Base-by-base conservation (phyloP, 1,140 invertebrate species). In the Tachypleus tridentatus region DNA sequence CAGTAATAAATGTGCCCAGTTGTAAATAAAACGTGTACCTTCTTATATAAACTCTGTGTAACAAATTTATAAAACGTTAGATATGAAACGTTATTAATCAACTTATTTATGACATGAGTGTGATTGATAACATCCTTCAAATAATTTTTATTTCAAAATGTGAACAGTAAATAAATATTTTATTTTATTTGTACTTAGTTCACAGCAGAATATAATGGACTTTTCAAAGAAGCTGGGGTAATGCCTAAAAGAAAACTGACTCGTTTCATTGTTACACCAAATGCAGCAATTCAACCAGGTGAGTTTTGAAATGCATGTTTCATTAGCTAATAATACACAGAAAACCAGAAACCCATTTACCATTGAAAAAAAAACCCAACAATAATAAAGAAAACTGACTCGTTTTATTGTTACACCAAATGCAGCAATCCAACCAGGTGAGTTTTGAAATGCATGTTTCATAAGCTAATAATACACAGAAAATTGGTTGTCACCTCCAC, bases 351-450 rank as follows among this genome's bases (percentile, higher is more conserved):
- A 29, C 29, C 2, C 29, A 29, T 29, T 29, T 29, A 29, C 29
- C 29, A 29, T 29, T 29, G 29, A 29, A 29, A 29, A 29, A 29
- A n/a, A n/a, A n/a, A 29, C 0, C 0, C 29, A 29, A 29, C 2
- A 29, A 29, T 29, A 29, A 29, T 29, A 97, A 73, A 84, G 84
- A 72, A 80, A 84, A 72, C 70, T 99, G 47, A 85, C 82, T 49
- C 81, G 91, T 70, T 99, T 99, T 79, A 76, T 88, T 51, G 80
- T 98, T 2, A 87, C 90, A 50, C 88, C 91, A 58, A 81, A 95
- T 76, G 90, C 92, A 11, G 85, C 84, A n/a, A 74, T 99, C 49
- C 83, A 87, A 57, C 86, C 92, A 49, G 95, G 79, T 67, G 60
- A 60, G 49, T 60, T 53, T 48, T 53, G n/a, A n/a, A 49, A 2